These are phyloP conservation scores for Phrynosoma blainvillii DNA, from an alignment of 2,113 vertebrate genomes.

Conservation along the genomic window DNA sequence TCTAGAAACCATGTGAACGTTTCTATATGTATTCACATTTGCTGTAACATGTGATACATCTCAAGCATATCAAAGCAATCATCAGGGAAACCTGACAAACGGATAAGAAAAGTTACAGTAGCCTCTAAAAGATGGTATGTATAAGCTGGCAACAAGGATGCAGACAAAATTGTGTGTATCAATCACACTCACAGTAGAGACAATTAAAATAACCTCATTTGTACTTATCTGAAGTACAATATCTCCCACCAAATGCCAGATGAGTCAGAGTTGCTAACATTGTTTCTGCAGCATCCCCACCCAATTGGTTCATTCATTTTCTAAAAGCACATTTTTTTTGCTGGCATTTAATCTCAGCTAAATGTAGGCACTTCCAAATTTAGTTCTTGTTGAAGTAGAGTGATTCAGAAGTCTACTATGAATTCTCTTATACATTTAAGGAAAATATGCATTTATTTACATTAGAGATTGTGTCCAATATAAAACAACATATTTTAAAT, in stretches of 20 bases:
- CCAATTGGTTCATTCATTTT: not conserved
- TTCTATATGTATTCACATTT: not conserved
- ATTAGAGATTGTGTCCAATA: constrained; percentile 60
- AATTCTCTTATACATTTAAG: constrained; percentile 1
- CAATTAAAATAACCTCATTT: not conserved
- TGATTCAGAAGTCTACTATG: not conserved
- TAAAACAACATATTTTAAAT: constrained; percentile 64
- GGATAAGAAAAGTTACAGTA: not conserved
- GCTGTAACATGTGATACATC: not conserved
- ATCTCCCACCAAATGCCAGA: not conserved
- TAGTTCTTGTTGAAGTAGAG: not conserved
- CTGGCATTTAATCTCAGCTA: not conserved
- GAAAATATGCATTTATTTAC: constrained; percentile 77
- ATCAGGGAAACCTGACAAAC: not conserved
- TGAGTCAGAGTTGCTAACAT: not conserved
- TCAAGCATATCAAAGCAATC: not conserved
- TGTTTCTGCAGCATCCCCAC: not conserved
- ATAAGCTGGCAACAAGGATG: not conserved
- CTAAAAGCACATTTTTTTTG: not conserved
- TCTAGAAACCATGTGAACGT: not conserved
- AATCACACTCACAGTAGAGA: not conserved
- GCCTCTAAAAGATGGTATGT: no score
- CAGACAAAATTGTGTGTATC: not conserved
- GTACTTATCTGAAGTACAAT: not conserved
- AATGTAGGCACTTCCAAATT: not conserved